phyloP scores from a whole-genome alignment of 2,888 invertebrate species.

The Eustalomyia histrio region DNA sequence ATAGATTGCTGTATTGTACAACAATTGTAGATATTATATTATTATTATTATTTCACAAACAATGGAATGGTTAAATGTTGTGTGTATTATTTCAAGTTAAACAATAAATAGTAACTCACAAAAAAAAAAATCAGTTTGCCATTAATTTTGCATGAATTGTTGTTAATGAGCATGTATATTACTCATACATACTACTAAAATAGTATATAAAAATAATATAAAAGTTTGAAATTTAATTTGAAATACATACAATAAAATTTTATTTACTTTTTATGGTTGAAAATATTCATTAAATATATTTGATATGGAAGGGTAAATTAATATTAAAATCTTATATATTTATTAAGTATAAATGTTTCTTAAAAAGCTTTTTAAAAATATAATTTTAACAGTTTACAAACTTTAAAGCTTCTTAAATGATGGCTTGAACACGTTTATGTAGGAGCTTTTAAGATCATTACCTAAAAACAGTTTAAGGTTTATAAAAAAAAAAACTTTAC shows the following conservation, averaged over 20 bases:
- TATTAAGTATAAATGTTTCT: too few relatives aligned
- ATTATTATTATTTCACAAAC: not conserved
- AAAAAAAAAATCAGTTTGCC: slow-evolving; percentile 3
- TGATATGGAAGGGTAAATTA: slow-evolving; percentile 7
- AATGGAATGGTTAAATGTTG: not conserved
- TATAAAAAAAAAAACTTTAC: too few relatives aligned
- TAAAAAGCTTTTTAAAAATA: not conserved
- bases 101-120: slow-evolving; percentile 12
- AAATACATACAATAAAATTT: not conserved
- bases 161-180: not conserved
- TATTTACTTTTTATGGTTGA: slow-evolving; percentile 19
- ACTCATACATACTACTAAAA: not conserved
- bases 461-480: too few relatives aligned
- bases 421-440: too few relatives aligned
- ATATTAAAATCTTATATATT: too few relatives aligned
- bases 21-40: slow-evolving; percentile 28
- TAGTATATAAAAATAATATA: not conserved
- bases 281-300: not conserved
- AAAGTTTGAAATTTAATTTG: not conserved
- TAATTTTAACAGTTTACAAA: too few relatives aligned
- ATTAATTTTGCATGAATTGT: slow-evolving; percentile 52
- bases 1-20: not conserved
- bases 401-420: not conserved
- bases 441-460: too few relatives aligned
- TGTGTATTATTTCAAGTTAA: slow-evolving; percentile 1